These are phyloP conservation scores for Sesia bembeciformis DNA, from an alignment of 2,888 invertebrate species.

Conservation along the genomic window DNA sequence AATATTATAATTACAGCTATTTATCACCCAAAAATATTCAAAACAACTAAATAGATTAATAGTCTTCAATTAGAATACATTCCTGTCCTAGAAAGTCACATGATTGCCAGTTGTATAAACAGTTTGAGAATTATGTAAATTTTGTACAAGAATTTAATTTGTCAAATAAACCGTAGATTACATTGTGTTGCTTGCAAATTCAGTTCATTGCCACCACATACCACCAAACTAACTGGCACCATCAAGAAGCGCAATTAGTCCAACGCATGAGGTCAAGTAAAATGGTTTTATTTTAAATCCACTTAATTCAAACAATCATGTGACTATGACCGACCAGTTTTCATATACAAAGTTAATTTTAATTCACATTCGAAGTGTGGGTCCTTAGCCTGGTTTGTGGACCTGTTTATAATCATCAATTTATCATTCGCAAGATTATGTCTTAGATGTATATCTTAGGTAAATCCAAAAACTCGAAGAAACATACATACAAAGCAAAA, in stretches of 20 bases:
- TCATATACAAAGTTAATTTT: background rate
- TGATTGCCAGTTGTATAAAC: conserved; percentile 11
- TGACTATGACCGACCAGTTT: background rate
- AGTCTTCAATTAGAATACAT: too few relatives aligned
- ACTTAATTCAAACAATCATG: background rate
- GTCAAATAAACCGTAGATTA: too few relatives aligned
- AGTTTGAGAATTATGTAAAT: conserved; percentile 8
- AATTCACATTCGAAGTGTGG: too few relatives aligned
- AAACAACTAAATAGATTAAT: too few relatives aligned
- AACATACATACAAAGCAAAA: too few relatives aligned
- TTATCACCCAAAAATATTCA: too few relatives aligned
- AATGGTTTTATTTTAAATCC: background rate
- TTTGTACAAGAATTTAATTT: conserved; percentile 1
- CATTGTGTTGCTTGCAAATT: background rate
- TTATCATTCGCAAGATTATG: too few relatives aligned
- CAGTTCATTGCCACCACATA: background rate
- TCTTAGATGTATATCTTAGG: too few relatives aligned
- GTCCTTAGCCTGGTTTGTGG: too few relatives aligned
- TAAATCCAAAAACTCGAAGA: too few relatives aligned
- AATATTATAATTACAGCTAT: too few relatives aligned
- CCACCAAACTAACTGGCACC: background rate
- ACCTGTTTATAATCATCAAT: too few relatives aligned
- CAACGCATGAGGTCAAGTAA: background rate
- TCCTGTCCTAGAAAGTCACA: conserved; percentile 5
- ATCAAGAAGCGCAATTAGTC: background rate